A percentile compares a stretch with the other conserved stretches of the same genome.
Evolutionary conservation across 2,888 invertebrate genomes (phyloP).

Genomic region (Rosalia funebris): DNA sequence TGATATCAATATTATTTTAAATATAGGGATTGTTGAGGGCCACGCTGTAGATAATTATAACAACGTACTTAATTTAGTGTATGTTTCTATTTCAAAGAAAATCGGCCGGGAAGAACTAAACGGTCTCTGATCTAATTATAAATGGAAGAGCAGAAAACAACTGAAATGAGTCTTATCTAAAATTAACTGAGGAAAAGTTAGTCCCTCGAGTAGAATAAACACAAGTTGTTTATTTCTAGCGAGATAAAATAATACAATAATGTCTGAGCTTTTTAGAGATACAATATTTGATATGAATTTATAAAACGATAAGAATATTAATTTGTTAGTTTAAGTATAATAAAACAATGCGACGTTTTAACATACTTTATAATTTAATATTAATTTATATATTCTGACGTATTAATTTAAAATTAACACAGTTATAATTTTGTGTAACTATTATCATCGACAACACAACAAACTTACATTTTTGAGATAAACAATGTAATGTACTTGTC

Average conservation of each 20-base stretch:
- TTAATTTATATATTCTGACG: too few species aligned
- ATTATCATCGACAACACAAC: too few species aligned
- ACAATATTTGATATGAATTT: constrained; percentile 4
- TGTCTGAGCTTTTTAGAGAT: constrained; percentile 3
- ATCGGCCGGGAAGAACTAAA: constrained; percentile 15
- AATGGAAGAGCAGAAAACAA: constrained; percentile 26
- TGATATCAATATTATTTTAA: too few species aligned
- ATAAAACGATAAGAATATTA: not conserved
- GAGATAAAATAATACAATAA: constrained; percentile 6
- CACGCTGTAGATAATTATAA: not conserved
- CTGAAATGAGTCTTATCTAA: constrained; percentile 36
- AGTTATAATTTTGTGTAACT: too few species aligned
- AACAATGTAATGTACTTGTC: too few species aligned
- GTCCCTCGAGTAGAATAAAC: constrained; percentile 33
- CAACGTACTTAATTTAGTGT: not conserved
- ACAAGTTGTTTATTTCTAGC: constrained; percentile 30
- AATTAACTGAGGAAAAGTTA: constrained; percentile 33
- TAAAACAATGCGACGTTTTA: too few species aligned
- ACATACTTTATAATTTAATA: too few species aligned
- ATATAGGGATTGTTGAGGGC: too few species aligned
- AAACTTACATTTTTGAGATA: too few species aligned
- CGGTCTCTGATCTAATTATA: constrained; percentile 30
- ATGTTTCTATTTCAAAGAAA: constrained; percentile 4
- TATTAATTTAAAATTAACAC: too few species aligned
- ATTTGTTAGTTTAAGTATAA: not conserved